Percentiles rank a stretch among this genome's conserved stretches.
These are phyloP conservation scores for Pseudomyrmex gracilis DNA, from an alignment of 1,140 invertebrate species.

Conservation along the genomic window DNA sequence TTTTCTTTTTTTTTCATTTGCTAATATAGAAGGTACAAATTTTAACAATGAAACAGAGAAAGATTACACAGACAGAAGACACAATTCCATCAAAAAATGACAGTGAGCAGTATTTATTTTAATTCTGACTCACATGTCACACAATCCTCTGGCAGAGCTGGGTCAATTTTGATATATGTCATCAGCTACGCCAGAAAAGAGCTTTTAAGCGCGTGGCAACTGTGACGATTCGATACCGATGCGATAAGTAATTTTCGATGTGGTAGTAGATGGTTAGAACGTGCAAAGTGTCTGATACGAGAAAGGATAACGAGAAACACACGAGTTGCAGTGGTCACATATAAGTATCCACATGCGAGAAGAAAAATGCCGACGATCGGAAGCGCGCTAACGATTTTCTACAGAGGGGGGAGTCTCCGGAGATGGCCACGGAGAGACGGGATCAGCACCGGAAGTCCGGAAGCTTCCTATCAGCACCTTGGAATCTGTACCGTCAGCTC, in stretches of 20 bases:
- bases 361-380: constrained; percentile 73
- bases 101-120: no score
- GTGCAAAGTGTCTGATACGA: neutral
- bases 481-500: constrained; percentile 83
- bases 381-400: constrained; percentile 72
- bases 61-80: no score
- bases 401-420: constrained; percentile 48
- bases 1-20: no score
- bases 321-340: constrained; percentile 41
- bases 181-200: no score
- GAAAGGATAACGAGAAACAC: constrained; percentile 14
- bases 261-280: constrained; percentile 15
- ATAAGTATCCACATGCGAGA: constrained; percentile 49
- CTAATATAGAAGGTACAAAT: no score
- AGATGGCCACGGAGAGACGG: constrained; percentile 64
- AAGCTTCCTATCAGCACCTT: constrained; percentile 79
- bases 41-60: no score
- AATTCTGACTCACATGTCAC: no score
- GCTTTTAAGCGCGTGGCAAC: no score
- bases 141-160: no score
- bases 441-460: constrained; percentile 81
- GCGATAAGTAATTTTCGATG: neutral
- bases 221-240: neutral
- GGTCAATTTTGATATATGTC: no score
- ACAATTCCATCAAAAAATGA: no score